These are phyloP conservation scores for Ptyas mucosa DNA, from an alignment of 2,113 vertebrate species.

Conservation along the genomic window DNA sequence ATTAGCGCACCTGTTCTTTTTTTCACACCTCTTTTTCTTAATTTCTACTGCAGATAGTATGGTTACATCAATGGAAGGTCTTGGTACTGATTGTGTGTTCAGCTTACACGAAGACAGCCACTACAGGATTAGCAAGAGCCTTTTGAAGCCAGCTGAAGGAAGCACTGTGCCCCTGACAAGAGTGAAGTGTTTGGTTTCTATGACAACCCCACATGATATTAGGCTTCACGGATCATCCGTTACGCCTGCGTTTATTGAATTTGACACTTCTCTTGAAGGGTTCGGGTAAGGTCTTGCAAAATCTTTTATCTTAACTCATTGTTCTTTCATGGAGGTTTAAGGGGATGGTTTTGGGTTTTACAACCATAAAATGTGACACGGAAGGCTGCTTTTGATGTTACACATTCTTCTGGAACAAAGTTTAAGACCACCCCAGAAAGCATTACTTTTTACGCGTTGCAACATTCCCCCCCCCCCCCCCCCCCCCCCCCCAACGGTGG, in stretches of 20 bases:
- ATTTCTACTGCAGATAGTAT: constrained; percentile 77
- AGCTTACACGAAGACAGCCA: constrained; percentile 87
- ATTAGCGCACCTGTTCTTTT: neutral
- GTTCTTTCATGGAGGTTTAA: neutral
- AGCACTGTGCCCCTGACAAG: constrained; percentile 95
- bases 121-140: constrained; percentile 93
- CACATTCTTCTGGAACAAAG: neutral
- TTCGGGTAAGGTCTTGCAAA: constrained; percentile 82
- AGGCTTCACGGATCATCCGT: constrained; percentile 91
- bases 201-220: constrained; percentile 98
- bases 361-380: neutral
- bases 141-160: constrained; percentile 93
- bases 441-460: neutral
- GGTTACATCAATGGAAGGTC: constrained; percentile 88
- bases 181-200: constrained; percentile 97
- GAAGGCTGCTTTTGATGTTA: neutral
- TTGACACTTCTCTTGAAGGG: constrained; percentile 92
- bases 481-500: neutral
- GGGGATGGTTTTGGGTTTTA: neutral
- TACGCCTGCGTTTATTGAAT: constrained; percentile 93
- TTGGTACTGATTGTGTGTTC: constrained; percentile 93
- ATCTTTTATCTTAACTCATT: neutral
- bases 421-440: neutral
- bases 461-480: too few relatives aligned
- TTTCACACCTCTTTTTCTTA: constrained; percentile 41